These are phyloP conservation scores for Tigriopus japonicus DNA, from an alignment of 1,140 invertebrate species.

Conservation along the genomic window DNA sequence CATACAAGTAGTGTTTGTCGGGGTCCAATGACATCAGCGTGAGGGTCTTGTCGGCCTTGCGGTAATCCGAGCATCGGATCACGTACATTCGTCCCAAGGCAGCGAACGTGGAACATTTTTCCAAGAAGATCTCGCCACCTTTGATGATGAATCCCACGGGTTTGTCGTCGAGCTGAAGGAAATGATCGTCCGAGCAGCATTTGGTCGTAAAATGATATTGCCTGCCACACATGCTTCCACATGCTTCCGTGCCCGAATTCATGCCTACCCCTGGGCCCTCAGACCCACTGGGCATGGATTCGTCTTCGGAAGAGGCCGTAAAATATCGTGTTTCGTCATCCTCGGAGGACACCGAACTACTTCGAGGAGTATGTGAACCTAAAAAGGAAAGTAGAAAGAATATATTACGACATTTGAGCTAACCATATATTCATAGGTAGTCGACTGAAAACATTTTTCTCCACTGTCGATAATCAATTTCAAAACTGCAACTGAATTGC, in stretches of 20 bases:
- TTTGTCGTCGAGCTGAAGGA: not conserved
- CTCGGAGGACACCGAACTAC: not conserved
- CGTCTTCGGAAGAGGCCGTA: not conserved
- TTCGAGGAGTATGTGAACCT: not conserved
- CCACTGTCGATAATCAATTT: too few species aligned
- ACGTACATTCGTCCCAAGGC: not conserved
- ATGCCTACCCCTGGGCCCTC: too few species aligned
- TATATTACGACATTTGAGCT: too few species aligned
- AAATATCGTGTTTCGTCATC: not conserved
- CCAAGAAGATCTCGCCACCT: conserved; percentile 1
- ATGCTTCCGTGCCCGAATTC: not conserved
- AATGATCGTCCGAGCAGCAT: not conserved
- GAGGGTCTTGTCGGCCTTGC: not conserved
- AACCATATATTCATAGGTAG: too few species aligned
- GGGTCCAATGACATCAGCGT: not conserved
- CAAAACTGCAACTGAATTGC: too few species aligned
- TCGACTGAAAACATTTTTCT: too few species aligned
- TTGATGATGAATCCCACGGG: not conserved
- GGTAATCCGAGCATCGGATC: not conserved
- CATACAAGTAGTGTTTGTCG: not conserved
- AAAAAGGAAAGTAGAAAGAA: not conserved
- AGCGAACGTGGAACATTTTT: conserved; percentile 3
- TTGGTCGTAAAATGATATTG: conserved; percentile 1
- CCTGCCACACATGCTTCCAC: not conserved
- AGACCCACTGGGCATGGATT: too few species aligned